Conservation (phyloP, 2,113 vertebrate species). For the Notiomystis cincta region DNA sequence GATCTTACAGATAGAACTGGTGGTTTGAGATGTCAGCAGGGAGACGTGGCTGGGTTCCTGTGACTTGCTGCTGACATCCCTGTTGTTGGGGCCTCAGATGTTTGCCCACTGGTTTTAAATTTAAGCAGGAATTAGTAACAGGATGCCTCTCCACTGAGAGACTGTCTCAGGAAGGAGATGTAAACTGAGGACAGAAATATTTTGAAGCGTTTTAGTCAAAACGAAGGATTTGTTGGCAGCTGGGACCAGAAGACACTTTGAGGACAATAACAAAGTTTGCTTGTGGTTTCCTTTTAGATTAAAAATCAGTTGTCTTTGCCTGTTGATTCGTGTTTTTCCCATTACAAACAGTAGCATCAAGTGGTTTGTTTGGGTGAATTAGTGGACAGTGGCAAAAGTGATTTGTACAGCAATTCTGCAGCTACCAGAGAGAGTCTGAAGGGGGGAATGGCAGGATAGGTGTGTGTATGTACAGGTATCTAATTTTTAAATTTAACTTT, state of each 20-base stretch:
- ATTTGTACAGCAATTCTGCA: neutral
- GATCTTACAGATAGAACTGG: neutral
- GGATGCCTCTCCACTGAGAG: conserved; percentile 67
- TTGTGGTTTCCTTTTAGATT: conserved; percentile 53
- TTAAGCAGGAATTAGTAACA: conserved; percentile 11
- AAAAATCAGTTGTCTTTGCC: conserved; percentile 17
- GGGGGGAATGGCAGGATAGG: neutral
- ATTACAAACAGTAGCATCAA: conserved; percentile 30
- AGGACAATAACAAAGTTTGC: conserved; percentile 18
- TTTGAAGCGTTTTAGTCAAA: conserved; percentile 55
- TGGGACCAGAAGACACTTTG: neutral
- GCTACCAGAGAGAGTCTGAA: neutral
- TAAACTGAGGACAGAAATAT: conserved; percentile 55
- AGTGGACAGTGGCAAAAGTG: neutral
- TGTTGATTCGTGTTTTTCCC: conserved; percentile 43
- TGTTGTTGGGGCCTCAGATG: neutral
- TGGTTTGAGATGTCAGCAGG: neutral
- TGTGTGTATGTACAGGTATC: neutral
- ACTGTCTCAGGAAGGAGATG: conserved; percentile 64
- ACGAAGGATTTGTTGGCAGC: conserved; percentile 44
- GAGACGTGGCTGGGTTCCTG: neutral
- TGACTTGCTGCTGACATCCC: neutral
- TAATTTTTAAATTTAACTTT: neutral
- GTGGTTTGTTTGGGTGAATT: conserved; percentile 10
- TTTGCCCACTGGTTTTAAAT: conserved; percentile 17